phyloP scores from a whole-genome alignment of 2,113 vertebrate species.

The Lycaon pictus region DNA sequence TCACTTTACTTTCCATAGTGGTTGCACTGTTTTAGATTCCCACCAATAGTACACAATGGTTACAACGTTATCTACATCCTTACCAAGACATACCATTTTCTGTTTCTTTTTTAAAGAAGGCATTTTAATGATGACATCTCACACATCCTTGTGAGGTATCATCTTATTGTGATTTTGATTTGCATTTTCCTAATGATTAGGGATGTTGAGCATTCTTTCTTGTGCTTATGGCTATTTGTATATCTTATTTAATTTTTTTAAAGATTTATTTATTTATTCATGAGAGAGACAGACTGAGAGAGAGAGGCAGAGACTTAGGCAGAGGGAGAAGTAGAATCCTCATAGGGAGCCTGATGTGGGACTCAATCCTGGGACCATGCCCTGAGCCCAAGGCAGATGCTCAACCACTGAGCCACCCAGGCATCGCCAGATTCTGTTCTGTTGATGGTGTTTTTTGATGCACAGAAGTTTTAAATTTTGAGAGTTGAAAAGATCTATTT shows the following conservation, averaged over 20 bases:
- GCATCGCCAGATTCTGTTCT: background rate
- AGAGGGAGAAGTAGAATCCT: too few relatives aligned
- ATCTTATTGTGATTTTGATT: background rate
- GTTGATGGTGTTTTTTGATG: background rate
- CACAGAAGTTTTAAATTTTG: background rate
- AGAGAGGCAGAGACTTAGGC: too few relatives aligned
- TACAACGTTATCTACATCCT: background rate
- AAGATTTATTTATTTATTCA: too few relatives aligned
- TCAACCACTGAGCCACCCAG: too few relatives aligned
- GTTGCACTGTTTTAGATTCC: background rate
- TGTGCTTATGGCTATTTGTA: background rate
- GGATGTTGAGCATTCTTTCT: background rate
- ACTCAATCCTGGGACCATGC: too few relatives aligned
- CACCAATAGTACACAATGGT: background rate
- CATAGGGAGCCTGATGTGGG: too few relatives aligned
- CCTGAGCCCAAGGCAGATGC: too few relatives aligned
- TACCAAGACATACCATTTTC: background rate
- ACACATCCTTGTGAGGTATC: background rate
- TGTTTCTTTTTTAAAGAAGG: background rate
- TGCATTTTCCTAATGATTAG: background rate
- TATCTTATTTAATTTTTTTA: background rate
- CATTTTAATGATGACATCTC: background rate
- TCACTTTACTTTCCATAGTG: background rate
- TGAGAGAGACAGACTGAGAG: too few relatives aligned
- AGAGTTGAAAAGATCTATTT: background rate